Percentiles rank a stretch among this genome's conserved stretches.
These are phyloP conservation scores for Notechis scutatus DNA, from an alignment of 2,113 vertebrate genomes.

Conservation along the genomic window DNA sequence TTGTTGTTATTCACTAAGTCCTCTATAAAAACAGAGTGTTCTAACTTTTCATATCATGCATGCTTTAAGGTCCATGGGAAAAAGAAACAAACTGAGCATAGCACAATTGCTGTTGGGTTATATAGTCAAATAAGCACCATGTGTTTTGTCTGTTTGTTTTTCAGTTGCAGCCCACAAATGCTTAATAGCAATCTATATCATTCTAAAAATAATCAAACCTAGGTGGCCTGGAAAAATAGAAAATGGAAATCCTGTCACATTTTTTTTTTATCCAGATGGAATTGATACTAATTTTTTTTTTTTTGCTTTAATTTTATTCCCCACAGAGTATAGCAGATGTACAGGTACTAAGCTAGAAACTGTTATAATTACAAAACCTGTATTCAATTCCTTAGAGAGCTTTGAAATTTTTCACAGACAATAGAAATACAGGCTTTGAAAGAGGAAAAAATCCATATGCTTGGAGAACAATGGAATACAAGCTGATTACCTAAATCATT, in stretches of 20 bases:
- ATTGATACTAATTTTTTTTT: constrained; percentile 53
- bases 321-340: constrained; percentile 55
- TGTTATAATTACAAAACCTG: constrained; percentile 65
- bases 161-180: constrained; percentile 30
- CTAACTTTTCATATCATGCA: not conserved
- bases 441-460: constrained; percentile 55
- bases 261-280: constrained; percentile 38
- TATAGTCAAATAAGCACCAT: not conserved
- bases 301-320: constrained; percentile 51
- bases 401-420: constrained; percentile 60
- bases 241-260: constrained; percentile 59
- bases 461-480: constrained; percentile 53
- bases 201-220: constrained; percentile 59
- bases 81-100: not conserved
- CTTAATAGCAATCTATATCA: constrained; percentile 53
- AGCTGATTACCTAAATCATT: constrained; percentile 66
- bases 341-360: constrained; percentile 62
- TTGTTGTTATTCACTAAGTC: constrained; percentile 25
- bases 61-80: not conserved
- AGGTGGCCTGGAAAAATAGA: constrained; percentile 47
- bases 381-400: constrained; percentile 57
- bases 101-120: not conserved
- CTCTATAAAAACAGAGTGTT: constrained; percentile 2
- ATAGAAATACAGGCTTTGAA: constrained; percentile 57
- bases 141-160: constrained; percentile 19